Conservation (phyloP, 2,113 vertebrate species). For the Actenoides lindsayi region DNA sequence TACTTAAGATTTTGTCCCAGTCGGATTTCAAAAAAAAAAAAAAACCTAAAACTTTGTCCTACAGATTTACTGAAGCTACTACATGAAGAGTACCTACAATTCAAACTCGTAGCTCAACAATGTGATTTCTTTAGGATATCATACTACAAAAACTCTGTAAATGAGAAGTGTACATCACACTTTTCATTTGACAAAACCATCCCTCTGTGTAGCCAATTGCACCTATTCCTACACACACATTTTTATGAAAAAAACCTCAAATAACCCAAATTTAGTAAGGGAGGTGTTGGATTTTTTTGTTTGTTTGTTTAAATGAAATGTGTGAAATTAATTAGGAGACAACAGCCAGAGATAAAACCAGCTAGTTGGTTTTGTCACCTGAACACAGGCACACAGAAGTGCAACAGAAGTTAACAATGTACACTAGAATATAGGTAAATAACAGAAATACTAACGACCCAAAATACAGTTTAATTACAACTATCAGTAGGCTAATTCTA, state of each 20-base stretch:
- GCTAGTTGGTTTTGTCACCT: not conserved
- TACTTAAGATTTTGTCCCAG: conserved; percentile 35
- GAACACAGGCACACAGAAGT: not conserved
- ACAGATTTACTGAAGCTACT: not conserved
- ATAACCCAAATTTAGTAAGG: not conserved
- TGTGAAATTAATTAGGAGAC: not conserved
- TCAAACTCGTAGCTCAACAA: not conserved
- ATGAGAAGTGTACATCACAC: not conserved
- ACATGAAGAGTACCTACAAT: not conserved
- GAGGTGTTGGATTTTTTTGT: not conserved
- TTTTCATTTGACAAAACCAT: not conserved
- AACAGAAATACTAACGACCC: not conserved
- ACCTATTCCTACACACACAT: not conserved
- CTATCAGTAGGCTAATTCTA: not conserved
- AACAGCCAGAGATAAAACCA: not conserved
- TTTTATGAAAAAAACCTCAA: not conserved
- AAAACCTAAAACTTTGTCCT: not conserved
- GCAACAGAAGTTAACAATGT: not conserved
- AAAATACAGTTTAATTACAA: not conserved
- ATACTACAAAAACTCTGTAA: not conserved
- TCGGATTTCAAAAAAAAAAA: not conserved
- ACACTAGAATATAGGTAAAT: not conserved
- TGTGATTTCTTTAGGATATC: not conserved
- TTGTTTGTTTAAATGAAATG: not conserved
- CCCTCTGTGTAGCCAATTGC: not conserved